These are phyloP conservation scores for Vimba vimba DNA, from an alignment of 2,113 vertebrate species.

Conservation along the genomic window DNA sequence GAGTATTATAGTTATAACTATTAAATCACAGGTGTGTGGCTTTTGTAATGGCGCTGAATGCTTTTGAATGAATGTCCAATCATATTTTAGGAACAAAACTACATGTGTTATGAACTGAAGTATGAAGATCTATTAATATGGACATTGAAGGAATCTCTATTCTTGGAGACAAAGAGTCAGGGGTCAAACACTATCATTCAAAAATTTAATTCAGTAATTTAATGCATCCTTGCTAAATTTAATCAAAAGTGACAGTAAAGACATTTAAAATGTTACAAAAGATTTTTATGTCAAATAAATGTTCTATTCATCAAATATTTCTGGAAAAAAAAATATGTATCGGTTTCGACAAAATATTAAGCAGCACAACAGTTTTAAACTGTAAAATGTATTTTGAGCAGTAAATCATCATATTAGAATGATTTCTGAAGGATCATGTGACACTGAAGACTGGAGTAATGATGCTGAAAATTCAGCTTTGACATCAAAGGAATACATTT, in stretches of 20 bases:
- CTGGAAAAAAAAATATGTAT: too few species aligned
- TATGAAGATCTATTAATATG: background rate
- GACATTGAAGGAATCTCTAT: too few species aligned
- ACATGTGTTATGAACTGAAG: background rate
- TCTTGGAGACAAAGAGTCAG: too few species aligned
- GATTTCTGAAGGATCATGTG: background rate
- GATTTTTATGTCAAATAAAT: background rate
- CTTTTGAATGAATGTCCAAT: background rate
- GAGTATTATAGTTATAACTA: background rate
- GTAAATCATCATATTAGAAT: background rate
- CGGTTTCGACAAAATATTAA: too few species aligned
- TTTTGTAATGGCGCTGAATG: background rate
- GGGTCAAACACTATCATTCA: background rate
- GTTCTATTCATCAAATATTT: background rate
- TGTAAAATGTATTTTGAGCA: background rate
- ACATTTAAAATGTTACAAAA: background rate
- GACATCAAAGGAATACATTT: background rate
- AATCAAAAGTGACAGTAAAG: background rate
- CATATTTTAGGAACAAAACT: background rate
- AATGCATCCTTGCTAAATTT: background rate
- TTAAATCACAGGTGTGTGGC: background rate
- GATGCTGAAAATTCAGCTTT: background rate
- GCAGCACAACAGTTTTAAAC: too few species aligned
- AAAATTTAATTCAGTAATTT: background rate
- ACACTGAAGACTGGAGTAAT: background rate